Base-by-base conservation (phyloP, 2,888 invertebrate genomes). In the Argyresthia albistria region DNA sequence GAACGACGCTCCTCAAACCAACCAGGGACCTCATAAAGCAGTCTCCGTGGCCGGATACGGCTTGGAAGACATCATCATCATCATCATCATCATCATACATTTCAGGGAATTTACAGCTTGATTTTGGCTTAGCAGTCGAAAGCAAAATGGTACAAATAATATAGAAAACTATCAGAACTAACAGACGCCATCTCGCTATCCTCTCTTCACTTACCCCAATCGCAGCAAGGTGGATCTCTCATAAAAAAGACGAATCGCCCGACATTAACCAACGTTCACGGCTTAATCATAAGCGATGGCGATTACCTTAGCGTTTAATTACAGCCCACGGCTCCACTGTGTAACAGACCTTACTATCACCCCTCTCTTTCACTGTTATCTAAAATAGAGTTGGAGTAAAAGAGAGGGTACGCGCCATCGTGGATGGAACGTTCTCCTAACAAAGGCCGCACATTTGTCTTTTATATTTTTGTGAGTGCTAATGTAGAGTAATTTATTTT, bases 301-400 rank as follows among this genome's bases (percentile, higher is more conserved):
- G 79, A 83, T 83, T 82, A 82, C 75, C 67, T 66, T 58, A 60
- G 61, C 68, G 73, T 75, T 78, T 83, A 83, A 84, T 84, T 83
- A 52, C 39, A 14, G 52, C 46, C 46, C 46, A 46, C 46, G 36
- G 51, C 42, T 15, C 9, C 43, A 42, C 42, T 11, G 25, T 2
- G 8, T 4, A 8, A 42, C 48, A 50, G 16, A 36, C 15, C 10
- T 8, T 36, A 7, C 8, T 36, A 16, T 10, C 36, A 35, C 14
- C 11, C 46, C 9, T 35, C n/a, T 25, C 7, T 25, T n/a, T 25
- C 4, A 47, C n/a, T 16, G 4, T 11, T 1, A 45, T 6, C 4
- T 8, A 45, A 14, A 16, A 45, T 4, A 45, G 9, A 8, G 8
- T 0, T 15, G 45, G 45, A 14, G 15, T 16, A 9, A 45, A 15